These are phyloP conservation scores for Acanthopleura granulata DNA, from an alignment of 2,888 invertebrate genomes.

Conservation along the genomic window DNA sequence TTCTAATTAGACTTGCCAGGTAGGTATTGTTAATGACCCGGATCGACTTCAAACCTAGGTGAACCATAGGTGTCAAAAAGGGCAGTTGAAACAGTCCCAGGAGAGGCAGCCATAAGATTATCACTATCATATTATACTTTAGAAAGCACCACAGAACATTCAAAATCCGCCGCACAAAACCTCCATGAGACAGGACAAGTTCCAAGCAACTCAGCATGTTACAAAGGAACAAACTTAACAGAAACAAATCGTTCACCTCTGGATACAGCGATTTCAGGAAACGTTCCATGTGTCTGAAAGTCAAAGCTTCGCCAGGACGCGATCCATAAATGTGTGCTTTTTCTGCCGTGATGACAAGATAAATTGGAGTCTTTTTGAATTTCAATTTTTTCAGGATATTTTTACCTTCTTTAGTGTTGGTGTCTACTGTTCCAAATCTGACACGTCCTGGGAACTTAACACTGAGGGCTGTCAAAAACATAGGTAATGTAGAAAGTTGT, in stretches of 20 bases:
- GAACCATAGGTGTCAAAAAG: constrained; percentile 61
- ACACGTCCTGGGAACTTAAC: constrained; percentile 73
- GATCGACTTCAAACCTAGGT: constrained; percentile 58
- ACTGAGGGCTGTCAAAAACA: constrained; percentile 73
- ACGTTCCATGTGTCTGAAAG: constrained; percentile 69
- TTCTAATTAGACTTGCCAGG: constrained; percentile 52
- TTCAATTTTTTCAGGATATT: constrained; percentile 39
- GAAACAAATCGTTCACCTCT: constrained; percentile 73
- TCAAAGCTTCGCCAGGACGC: constrained; percentile 68
- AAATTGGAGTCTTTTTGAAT: constrained; percentile 56
- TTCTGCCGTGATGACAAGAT: constrained; percentile 70
- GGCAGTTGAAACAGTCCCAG: constrained; percentile 70
- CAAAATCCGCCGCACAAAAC: constrained; percentile 61
- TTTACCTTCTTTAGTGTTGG: constrained; percentile 39
- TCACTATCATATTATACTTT: constrained; percentile 70
- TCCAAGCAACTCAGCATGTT: constrained; percentile 71
- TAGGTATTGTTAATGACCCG: constrained; percentile 64
- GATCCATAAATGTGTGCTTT: constrained; percentile 68
- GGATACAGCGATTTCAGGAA: constrained; percentile 71
- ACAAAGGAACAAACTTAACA: constrained; percentile 69
- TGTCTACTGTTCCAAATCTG: constrained; percentile 68
- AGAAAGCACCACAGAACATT: constrained; percentile 69
- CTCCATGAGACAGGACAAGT: constrained; percentile 67
- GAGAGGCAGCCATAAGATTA: constrained; percentile 70
- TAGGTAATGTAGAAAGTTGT: constrained; percentile 69